Evolutionary conservation across 2,113 vertebrate genomes (phyloP), one percentile per base, ranked within the genome.

Genomic region (Plestiodon gilberti): DNA sequence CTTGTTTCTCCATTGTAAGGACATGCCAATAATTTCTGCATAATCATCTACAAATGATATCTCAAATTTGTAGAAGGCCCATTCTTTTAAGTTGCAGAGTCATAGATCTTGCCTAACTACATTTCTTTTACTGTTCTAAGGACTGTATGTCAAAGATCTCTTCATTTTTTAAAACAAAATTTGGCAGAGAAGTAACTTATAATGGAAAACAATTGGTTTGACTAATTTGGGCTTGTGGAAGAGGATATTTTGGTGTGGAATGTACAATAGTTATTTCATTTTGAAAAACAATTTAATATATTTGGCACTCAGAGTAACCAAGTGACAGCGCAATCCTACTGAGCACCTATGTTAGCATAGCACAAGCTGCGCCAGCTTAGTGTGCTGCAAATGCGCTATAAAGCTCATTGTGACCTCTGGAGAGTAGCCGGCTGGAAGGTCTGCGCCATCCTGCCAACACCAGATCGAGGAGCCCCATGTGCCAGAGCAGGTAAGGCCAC

Each of bases 201-300:
- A 94, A 93, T 87, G 87, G 89, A 94, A 96, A 96, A 84, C 89
- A 96, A 95, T 95, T 94, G 92, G 52, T 69, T 82, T 93, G 79
- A 87, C 92, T 94, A 84, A 89, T 82, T 94, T 94, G 65, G 71
- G 61, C 80, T 71, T 6, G 4, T 2, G 6, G 1, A 1, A 28
- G 35, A n/a, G n/a, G 22, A 23, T 91, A 78, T 91, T 89, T 91
- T 89, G 85, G 82, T 77, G 89, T 93, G 87, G 76, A 95, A 94
- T 95, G 91, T 61, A 92, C 73, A 94, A 94, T 65, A 95, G 89
- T 96, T 95, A 94, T 92, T 96, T 94, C 82, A 92, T 95, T 95
- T 95, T 93, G 61, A 64, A 64, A 80, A 17, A 94, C 88, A 90
- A 48, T 91, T 93, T 92, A 89, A 94, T 93, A 89, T 94, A 90